Evolutionary conservation across 2,888 invertebrate species (phyloP), one percentile per base, ranked within the genome.

Genomic region (Masnerella sp.): DNA sequence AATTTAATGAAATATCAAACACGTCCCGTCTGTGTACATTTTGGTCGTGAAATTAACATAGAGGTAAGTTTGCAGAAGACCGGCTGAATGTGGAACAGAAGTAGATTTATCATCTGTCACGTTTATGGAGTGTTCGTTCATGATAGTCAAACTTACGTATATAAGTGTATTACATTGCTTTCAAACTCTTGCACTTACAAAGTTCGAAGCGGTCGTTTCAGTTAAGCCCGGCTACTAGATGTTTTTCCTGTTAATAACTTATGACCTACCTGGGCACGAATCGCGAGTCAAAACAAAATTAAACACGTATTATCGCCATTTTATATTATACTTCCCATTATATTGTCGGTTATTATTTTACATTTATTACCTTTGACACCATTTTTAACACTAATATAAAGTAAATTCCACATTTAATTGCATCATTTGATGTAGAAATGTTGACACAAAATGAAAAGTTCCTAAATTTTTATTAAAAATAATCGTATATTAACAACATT

Each of bases 71-170:
- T 59, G 51, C 59, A 40, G 59, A 49, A 54, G 54, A 47, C 70
- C 42, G 8, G 51, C 45, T 71, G 65, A 58, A 71, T 71, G 59
- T 65, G 45, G 51, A 71, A 47, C 59, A 59, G 65, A 71, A 71
- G 71, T 71, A 58, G 71, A 71, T 71, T 71, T 71, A 71, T 71
- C 64, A 71, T 65, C 65, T 59, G 71, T 59, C 65, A 52, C 71
- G 59, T 59, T 71, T 65, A 65, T 59, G 52, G 65, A 59, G 65
- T 59, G 65, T 71, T 65, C 43, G 65, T 58, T 65, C 65, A 65
- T 62, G 71, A 71, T 71, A 71, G 71, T 71, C 65, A 65, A 71
- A 71, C 72, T 72, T 72, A 61, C 65, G 65, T 61, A 40, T 54
- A 65, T 72, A 65, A 65, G 72, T 65, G 72, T 47, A 59, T 65